phyloP scores from a whole-genome alignment of 2,888 invertebrate species.

The Hydraecia micacea region DNA sequence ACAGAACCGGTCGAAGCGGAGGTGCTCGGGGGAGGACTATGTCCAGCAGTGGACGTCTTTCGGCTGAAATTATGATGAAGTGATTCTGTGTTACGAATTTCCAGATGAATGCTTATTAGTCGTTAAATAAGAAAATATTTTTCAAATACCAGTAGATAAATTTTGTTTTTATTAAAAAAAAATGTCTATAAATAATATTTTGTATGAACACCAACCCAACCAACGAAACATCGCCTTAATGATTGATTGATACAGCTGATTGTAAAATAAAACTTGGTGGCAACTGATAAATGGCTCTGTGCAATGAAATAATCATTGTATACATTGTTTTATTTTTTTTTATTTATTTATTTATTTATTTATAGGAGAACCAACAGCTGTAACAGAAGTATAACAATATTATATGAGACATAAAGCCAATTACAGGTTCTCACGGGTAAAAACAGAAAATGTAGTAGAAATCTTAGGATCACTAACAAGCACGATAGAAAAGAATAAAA shows the following conservation, averaged over 20 bases:
- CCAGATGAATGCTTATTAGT: background rate
- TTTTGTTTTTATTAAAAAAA: background rate
- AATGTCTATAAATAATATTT: background rate
- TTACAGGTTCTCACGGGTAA: too few species aligned
- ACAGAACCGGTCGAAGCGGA: too few species aligned
- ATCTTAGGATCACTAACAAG: too few species aligned
- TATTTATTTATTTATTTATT: too few species aligned
- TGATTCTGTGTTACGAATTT: background rate
- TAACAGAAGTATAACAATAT: too few species aligned
- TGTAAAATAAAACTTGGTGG: slow-evolving; percentile 34
- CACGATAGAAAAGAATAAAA: too few species aligned
- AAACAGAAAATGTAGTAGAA: too few species aligned
- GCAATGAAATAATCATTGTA: slow-evolving; percentile 34
- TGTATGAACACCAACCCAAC: slow-evolving; percentile 5
- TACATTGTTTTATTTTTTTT: too few species aligned
- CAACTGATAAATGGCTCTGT: slow-evolving; percentile 45
- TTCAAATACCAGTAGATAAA: background rate
- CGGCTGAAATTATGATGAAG: background rate
- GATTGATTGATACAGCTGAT: slow-evolving; percentile 43
- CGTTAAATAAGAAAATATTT: background rate
- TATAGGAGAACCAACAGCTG: too few species aligned
- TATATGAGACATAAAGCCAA: too few species aligned
- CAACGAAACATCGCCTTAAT: background rate
- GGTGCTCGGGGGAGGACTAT: too few species aligned
- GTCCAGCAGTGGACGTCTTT: background rate